Percentiles rank a stretch among this genome's conserved stretches.
Conservation (phyloP, 2,888 invertebrate genomes). For the Agelastica alni region DNA sequence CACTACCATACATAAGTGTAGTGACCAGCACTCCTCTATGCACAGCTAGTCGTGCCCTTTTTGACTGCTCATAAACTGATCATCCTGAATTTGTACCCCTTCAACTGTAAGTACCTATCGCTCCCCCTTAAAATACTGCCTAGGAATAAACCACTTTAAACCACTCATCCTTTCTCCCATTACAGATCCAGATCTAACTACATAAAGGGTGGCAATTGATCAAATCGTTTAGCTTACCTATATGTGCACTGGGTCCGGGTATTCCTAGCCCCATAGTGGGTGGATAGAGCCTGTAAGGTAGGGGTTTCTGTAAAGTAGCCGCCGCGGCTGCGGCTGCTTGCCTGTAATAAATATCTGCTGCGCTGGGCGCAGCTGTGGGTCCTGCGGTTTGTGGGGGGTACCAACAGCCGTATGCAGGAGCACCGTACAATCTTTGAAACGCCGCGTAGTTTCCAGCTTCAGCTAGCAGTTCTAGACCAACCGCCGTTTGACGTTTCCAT, state of each 20-base stretch:
- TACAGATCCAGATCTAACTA: too few species aligned
- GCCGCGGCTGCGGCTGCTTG: slow-evolving; percentile 76
- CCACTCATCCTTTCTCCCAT: too few species aligned
- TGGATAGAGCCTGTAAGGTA: slow-evolving; percentile 74
- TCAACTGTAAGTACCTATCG: too few species aligned
- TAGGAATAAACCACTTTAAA: too few species aligned
- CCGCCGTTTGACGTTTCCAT: slow-evolving; percentile 99
- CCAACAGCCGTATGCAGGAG: slow-evolving; percentile 71
- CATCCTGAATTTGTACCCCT: too few species aligned
- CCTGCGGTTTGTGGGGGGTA: slow-evolving; percentile 63
- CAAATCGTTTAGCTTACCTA: too few species aligned
- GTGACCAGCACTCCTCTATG: too few species aligned
- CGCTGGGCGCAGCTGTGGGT: slow-evolving; percentile 65
- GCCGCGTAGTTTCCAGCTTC: slow-evolving; percentile 98
- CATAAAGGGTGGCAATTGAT: too few species aligned
- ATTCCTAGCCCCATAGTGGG: slow-evolving; percentile 66
- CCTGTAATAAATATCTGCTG: slow-evolving; percentile 82
- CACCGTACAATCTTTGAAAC: slow-evolving; percentile 92
- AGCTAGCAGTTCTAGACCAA: slow-evolving; percentile 92
- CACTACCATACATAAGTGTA: too few species aligned
- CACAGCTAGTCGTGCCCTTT: too few species aligned
- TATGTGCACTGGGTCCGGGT: slow-evolving; percentile 70
- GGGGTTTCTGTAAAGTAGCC: slow-evolving; percentile 81
- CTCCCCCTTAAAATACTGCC: too few species aligned
- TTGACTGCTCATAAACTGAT: too few species aligned